A percentile compares a stretch with the other conserved stretches of the same genome.
Evolutionary conservation across 2,888 invertebrate species (phyloP).

Genomic region (Tineola bisselliella): DNA sequence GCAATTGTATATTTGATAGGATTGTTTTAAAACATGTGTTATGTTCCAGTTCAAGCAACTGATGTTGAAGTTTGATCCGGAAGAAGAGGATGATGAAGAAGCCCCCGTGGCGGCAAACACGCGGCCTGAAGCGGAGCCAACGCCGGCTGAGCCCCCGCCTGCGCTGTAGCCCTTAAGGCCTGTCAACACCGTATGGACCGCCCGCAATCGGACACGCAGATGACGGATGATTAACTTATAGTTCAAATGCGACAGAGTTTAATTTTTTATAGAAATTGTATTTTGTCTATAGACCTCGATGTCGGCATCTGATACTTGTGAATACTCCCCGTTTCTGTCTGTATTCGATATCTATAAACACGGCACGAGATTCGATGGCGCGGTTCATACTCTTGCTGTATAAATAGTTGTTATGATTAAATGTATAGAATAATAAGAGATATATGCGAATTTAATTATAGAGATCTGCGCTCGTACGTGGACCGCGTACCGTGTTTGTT

Average conservation of each 20-base stretch:
- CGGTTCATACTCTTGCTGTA: neutral
- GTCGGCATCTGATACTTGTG: neutral
- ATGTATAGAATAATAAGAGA: slow-evolving; percentile 6
- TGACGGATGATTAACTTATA: neutral
- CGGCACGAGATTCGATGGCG: neutral
- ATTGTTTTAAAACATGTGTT: slow-evolving; percentile 16
- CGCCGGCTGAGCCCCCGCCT: slow-evolving; percentile 24
- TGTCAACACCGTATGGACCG: neutral
- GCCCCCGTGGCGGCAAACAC: slow-evolving; percentile 24
- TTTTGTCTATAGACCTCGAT: neutral
- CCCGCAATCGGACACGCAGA: neutral
- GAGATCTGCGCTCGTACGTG: neutral
- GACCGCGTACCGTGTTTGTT: neutral
- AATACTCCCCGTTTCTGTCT: neutral
- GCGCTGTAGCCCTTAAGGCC: slow-evolving; percentile 20
- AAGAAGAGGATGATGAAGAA: slow-evolving; percentile 80
- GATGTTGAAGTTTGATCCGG: slow-evolving; percentile 85
- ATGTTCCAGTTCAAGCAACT: slow-evolving; percentile 77
- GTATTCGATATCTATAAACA: neutral
- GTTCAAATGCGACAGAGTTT: neutral
- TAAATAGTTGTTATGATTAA: slow-evolving; percentile 3
- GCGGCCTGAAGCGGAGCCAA: slow-evolving; percentile 18
- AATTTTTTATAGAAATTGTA: neutral
- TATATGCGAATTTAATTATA: slow-evolving; percentile 10
- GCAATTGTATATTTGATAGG: slow-evolving; percentile 16